Evolutionary conservation across 2,888 invertebrate species (phyloP), one percentile per base, ranked within the genome.

Genomic region (Notodonta ziczac): DNA sequence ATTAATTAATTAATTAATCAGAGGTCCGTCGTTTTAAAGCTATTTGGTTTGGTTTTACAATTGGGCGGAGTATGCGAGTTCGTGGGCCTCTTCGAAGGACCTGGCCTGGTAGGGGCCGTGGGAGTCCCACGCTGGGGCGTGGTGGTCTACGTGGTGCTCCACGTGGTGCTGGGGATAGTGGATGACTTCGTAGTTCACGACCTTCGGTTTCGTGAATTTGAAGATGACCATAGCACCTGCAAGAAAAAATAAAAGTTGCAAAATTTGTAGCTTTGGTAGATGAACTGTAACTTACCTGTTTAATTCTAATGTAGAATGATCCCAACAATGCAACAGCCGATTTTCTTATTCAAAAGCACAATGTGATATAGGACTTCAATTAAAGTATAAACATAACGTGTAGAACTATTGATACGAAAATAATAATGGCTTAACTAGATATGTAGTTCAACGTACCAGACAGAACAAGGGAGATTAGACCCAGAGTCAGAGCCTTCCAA

Each of bases 401-500:
- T 24, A 24, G 24, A 24, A 24, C 24, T 2, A 24, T 24, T 24
- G 24, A 24, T 24, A 24, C 24, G 24, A 24, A 24, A 24, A 24
- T 1, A 42, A 10, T 10, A 42, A 42, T 10, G 4, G 5, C 14
- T 14, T 51, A 51, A 16, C 12, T 24, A 24, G n/a, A 24, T 51
- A 51, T 24, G 9, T 16, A 51, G 12, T 3, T 32, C 0, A 48
- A 32, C 81, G 71, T 86, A 94, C 97, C 97, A 70, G 97, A 97
- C 55, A 97, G 93, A 35, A 97, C 97, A 81, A 98, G 90, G 4
- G 97, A 97, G 65, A 98, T 95, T 5, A 98, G 95, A 65, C 97
- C 97, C 71, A 98, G 94, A 9, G 98, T 97, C 74, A 97, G 93
- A 52, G 98, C 98, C 87, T 98, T 98, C 98, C 98, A 98, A 14